phyloP scores from a whole-genome alignment of 2,797 vertebrate species.

The Sebastes paucispinis region DNA sequence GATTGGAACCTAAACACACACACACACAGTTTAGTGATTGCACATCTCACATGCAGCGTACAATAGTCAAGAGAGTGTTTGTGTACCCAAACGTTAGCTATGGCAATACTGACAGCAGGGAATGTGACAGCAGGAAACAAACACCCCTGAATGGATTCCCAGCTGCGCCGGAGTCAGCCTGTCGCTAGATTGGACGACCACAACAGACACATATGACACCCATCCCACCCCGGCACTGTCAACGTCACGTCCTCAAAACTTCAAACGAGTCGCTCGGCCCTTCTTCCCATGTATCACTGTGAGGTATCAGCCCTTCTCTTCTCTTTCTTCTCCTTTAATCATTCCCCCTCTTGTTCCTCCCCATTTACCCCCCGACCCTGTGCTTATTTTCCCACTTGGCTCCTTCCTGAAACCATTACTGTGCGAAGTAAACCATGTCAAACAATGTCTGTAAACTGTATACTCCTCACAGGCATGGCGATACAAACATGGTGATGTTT shows the following conservation, averaged over 20 bases:
- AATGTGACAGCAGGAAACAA: slow-evolving; percentile 73
- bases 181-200: slow-evolving; percentile 54
- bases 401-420: slow-evolving; percentile 13
- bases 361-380: background rate
- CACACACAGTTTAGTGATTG: background rate
- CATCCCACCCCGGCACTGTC: background rate
- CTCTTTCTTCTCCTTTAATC: background rate
- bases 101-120: slow-evolving; percentile 64
- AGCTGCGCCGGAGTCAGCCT: slow-evolving; percentile 79
- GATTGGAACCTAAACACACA: slow-evolving; percentile 65
- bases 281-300: slow-evolving; percentile 11
- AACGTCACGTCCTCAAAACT: slow-evolving; percentile 8
- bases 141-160: slow-evolving; percentile 75
- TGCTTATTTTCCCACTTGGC: background rate
- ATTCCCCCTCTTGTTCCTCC: background rate
- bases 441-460: slow-evolving; percentile 8
- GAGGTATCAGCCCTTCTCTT: background rate
- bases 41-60: background rate
- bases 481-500: background rate
- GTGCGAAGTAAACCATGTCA: slow-evolving; percentile 10
- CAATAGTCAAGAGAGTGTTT: slow-evolving; percentile 10
- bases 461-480: background rate
- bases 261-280: slow-evolving; percentile 1
- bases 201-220: slow-evolving; percentile 41
- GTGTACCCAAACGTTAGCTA: slow-evolving; percentile 26